These are phyloP conservation scores for Drosophila suzukii DNA, from an alignment of 1,140 invertebrate species.

Conservation along the genomic window DNA sequence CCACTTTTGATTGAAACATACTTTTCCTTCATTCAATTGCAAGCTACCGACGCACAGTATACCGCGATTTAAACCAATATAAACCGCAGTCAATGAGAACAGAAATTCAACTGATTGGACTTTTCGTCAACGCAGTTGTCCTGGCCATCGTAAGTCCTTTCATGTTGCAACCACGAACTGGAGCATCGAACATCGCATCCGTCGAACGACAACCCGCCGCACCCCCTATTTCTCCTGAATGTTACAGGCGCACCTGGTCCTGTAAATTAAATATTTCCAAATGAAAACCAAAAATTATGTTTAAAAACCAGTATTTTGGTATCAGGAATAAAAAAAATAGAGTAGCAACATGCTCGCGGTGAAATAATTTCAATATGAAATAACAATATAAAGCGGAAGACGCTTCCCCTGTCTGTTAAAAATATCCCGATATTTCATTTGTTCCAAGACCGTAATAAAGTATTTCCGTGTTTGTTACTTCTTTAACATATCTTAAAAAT, in stretches of 20 bases:
- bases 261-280: background rate
- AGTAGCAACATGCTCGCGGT: no score
- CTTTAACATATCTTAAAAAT: no score
- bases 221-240: slow-evolving; percentile 7
- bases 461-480: no score
- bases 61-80: slow-evolving; percentile 29
- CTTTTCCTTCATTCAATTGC: slow-evolving; percentile 45
- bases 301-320: no score
- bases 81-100: slow-evolving; percentile 58
- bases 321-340: no score
- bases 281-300: no score
- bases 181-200: background rate
- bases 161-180: slow-evolving; percentile 21
- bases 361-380: no score
- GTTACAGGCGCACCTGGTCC: background rate
- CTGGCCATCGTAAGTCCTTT: background rate
- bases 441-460: no score
- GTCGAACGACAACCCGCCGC: background rate
- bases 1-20: slow-evolving; percentile 41
- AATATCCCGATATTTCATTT: no score
- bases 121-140: slow-evolving; percentile 2
- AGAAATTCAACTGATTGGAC: slow-evolving; percentile 52
- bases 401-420: no score
- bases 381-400: no score
- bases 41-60: slow-evolving; percentile 28